Percentiles rank a stretch among this genome's conserved stretches.
phyloP scores from a whole-genome alignment of 2,888 invertebrate genomes.

The Athalia rosae region DNA sequence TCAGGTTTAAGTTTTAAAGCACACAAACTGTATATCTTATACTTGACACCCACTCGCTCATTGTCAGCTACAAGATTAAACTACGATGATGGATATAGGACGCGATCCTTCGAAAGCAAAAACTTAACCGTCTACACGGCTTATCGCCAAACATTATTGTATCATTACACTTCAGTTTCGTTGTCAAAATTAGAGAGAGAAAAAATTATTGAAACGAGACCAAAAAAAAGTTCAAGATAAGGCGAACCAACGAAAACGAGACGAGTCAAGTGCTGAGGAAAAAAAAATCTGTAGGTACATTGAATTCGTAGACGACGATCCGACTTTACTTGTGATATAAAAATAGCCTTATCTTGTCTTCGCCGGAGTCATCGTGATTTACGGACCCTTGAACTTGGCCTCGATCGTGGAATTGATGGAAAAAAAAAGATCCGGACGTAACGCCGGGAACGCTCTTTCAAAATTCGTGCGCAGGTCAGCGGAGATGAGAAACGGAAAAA shows the following conservation, averaged over 20 bases:
- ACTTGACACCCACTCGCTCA: neutral
- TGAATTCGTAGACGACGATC: no score
- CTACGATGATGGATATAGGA: conserved; percentile 4
- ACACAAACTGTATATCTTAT: conserved; percentile 6
- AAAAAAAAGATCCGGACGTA: no score
- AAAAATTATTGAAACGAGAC: no score
- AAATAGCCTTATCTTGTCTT: neutral
- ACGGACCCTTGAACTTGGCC: conserved; percentile 2
- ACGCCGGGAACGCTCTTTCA: neutral
- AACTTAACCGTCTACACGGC: no score
- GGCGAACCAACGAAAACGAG: no score
- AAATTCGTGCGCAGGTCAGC: neutral
- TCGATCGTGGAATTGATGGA: neutral
- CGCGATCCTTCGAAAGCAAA: conserved; percentile 7
- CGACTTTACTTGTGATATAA: neutral
- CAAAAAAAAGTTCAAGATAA: no score
- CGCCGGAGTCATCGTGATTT: neutral
- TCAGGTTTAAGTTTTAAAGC: conserved; percentile 4
- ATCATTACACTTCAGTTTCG: no score
- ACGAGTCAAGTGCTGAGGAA: no score
- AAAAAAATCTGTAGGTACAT: no score
- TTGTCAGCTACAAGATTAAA: neutral
- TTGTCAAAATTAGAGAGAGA: no score
- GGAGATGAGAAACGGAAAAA: no score
- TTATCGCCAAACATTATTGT: no score